Conservation (phyloP, 2,113 vertebrate genomes). For the Prionailurus viverrinus region DNA sequence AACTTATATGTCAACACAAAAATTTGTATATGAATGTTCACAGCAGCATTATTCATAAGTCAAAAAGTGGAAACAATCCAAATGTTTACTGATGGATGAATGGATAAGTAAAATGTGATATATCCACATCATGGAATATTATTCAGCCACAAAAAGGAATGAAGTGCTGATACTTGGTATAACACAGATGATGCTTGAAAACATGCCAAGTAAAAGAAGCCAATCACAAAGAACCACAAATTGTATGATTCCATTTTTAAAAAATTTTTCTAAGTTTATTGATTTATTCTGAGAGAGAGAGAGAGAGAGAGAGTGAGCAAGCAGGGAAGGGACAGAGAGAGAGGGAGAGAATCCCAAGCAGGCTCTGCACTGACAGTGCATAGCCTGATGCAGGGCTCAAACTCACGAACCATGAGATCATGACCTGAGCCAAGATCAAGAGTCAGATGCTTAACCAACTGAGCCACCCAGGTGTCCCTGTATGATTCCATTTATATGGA, state of each 20-base stretch:
- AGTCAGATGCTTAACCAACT: too few relatives aligned
- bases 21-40: neutral
- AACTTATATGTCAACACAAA: neutral
- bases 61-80: neutral
- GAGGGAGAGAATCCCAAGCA: too few relatives aligned
- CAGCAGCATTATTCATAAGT: neutral
- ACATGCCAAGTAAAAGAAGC: neutral
- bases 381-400: too few relatives aligned
- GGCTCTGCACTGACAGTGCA: too few relatives aligned
- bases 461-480: too few relatives aligned
- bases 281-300: too few relatives aligned
- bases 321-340: too few relatives aligned
- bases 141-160: neutral
- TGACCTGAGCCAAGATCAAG: too few relatives aligned
- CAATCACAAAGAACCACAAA: neutral
- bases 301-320: too few relatives aligned
- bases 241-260: neutral
- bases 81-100: neutral
- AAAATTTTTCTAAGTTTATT: too few relatives aligned
- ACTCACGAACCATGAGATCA: too few relatives aligned
- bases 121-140: neutral
- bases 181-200: neutral
- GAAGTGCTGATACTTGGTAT: neutral
- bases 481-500: neutral
- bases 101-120: neutral